phyloP scores from a whole-genome alignment of 2,797 vertebrate genomes.

The Nyctalus aviator region DNA sequence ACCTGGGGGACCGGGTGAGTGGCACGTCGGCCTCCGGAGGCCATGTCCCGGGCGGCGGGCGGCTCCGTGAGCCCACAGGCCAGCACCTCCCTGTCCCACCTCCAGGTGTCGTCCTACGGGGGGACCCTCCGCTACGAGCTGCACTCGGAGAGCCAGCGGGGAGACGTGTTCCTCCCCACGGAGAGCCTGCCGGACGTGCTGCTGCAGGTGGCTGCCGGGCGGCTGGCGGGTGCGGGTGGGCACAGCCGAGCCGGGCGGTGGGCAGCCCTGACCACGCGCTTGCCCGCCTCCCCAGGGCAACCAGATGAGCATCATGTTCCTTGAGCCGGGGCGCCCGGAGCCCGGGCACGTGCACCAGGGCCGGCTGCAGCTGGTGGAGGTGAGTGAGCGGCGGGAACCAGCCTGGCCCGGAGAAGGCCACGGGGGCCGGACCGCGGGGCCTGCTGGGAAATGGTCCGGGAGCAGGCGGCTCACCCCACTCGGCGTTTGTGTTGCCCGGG shows the following conservation, averaged over 20 bases:
- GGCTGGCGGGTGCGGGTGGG: accelerated
- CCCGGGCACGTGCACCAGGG: conserved; percentile 91
- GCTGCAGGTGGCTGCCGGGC: conserved; percentile 90
- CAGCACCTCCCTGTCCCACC: accelerated
- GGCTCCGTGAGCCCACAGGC: accelerated
- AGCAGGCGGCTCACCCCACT: neutral
- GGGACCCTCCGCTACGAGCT: conserved; percentile 93
- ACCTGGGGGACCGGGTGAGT: conserved; percentile 95
- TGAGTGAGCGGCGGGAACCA: conserved; percentile 77
- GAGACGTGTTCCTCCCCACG: conserved; percentile 91
- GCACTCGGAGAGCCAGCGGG: conserved; percentile 93
- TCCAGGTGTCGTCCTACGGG: conserved; percentile 95
- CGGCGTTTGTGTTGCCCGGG: no score
- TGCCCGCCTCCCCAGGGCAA: conserved; percentile 91
- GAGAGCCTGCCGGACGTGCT: conserved; percentile 94
- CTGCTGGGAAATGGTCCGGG: accelerated
- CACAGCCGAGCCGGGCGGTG: accelerated
- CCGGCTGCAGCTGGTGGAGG: conserved; percentile 95
- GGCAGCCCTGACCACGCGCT: neutral
- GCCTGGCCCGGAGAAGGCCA: neutral
- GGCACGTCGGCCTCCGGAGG: accelerated
- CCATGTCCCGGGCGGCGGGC: no score
- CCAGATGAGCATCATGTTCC: conserved; percentile 96
- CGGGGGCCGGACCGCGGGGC: neutral
- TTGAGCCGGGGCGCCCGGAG: conserved; percentile 90